These are phyloP conservation scores for Piscicola geometra DNA, from an alignment of 2,888 invertebrate species.

Conservation along the genomic window DNA sequence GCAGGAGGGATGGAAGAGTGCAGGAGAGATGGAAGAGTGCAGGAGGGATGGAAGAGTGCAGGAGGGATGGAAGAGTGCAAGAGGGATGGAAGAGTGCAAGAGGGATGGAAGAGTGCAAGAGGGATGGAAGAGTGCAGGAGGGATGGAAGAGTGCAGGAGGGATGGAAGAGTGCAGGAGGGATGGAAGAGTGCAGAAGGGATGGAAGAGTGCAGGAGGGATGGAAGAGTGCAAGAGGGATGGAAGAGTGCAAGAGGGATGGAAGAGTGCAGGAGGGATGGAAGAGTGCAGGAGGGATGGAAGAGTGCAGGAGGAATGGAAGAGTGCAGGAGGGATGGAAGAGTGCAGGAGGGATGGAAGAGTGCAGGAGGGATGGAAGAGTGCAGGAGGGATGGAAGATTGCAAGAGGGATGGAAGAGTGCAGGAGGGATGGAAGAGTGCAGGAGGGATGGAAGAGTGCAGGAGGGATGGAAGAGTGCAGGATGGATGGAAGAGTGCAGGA, in stretches of 20 bases:
- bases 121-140: constrained; percentile 23
- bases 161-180: constrained; percentile 13
- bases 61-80: constrained; percentile 10
- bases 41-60: constrained; percentile 15
- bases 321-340: constrained; percentile 9
- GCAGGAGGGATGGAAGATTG: no score
- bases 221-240: not conserved
- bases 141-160: constrained; percentile 14
- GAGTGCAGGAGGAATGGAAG: constrained; percentile 1
- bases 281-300: constrained; percentile 16
- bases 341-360: not conserved
- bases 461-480: constrained; percentile 1
- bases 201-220: constrained; percentile 20
- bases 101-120: constrained; percentile 5
- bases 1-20: not conserved
- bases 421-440: not conserved
- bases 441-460: not conserved
- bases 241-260: not conserved
- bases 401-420: constrained; percentile 9
- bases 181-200: constrained; percentile 25
- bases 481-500: constrained; percentile 20
- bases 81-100: constrained; percentile 1
- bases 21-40: not conserved
- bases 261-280: not conserved
- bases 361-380: not conserved